phyloP scores from a whole-genome alignment of 2,797 vertebrate species.

The Enteromius thamalakanensis region DNA sequence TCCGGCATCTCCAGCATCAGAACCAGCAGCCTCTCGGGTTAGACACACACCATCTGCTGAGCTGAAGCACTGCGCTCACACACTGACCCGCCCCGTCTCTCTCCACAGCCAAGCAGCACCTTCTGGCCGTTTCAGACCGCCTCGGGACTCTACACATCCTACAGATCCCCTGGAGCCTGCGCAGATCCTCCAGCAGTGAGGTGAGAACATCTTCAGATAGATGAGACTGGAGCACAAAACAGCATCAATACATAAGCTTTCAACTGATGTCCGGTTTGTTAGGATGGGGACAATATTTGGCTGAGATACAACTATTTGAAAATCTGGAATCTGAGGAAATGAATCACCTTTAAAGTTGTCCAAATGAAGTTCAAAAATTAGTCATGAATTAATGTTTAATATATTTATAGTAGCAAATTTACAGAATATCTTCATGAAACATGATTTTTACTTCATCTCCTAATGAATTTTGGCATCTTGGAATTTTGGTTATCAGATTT shows the following conservation, averaged over 20 bases:
- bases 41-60: slow-evolving; percentile 54
- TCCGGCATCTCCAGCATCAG: slow-evolving; percentile 82
- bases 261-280: no score
- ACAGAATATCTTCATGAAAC: no score
- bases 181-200: slow-evolving; percentile 78
- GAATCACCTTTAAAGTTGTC: not conserved
- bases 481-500: not conserved
- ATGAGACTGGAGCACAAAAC: not conserved
- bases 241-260: no score
- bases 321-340: no score
- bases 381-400: no score
- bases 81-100: not conserved
- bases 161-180: slow-evolving; percentile 83
- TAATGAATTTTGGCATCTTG: no score
- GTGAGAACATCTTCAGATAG: slow-evolving; percentile 69
- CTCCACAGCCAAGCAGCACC: slow-evolving; percentile 83
- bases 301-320: no score
- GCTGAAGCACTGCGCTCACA: not conserved
- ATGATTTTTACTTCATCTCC: no score
- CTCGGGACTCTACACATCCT: slow-evolving; percentile 85
- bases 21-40: slow-evolving; percentile 81
- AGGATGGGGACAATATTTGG: no score
- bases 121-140: slow-evolving; percentile 86
- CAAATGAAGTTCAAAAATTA: not conserved
- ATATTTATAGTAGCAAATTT: no score